These are phyloP conservation scores for Scrobipalpa costella DNA, from an alignment of 2,888 invertebrate species.

Conservation along the genomic window DNA sequence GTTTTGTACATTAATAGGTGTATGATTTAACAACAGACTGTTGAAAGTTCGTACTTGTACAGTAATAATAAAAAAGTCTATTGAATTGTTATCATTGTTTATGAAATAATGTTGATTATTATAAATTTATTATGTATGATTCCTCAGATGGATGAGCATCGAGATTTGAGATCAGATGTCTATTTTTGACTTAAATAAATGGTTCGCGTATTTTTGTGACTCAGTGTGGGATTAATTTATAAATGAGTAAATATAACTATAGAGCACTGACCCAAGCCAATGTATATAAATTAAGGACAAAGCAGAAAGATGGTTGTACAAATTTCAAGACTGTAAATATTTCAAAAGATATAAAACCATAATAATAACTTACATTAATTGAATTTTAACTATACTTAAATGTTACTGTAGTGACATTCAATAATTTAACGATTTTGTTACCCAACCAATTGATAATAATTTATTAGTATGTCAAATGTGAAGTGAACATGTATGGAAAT, in stretches of 20 bases:
- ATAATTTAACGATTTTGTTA: constrained; percentile 9
- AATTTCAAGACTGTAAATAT: constrained; percentile 74
- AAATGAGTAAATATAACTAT: constrained; percentile 67
- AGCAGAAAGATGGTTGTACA: constrained; percentile 68
- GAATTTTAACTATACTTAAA: constrained; percentile 17
- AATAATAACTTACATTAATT: constrained; percentile 23
- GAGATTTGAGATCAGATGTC: constrained; percentile 66
- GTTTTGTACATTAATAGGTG: constrained; percentile 48
- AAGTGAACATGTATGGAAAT: background rate
- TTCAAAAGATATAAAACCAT: constrained; percentile 40
- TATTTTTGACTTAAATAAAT: constrained; percentile 75
- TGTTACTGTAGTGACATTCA: constrained; percentile 13
- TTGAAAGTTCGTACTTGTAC: constrained; percentile 70
- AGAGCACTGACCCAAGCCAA: constrained; percentile 58
- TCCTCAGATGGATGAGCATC: constrained; percentile 69
- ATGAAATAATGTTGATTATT: constrained; percentile 76
- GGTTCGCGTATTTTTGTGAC: constrained; percentile 75
- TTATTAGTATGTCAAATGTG: constrained; percentile 13
- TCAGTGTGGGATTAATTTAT: constrained; percentile 72
- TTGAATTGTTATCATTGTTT: constrained; percentile 78
- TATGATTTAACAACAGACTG: constrained; percentile 66
- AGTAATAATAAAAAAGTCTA: constrained; percentile 69
- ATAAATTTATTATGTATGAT: constrained; percentile 77
- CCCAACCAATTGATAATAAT: constrained; percentile 14
- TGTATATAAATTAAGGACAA: constrained; percentile 63